Evolutionary conservation across 2,797 vertebrate genomes (phyloP).

Genomic region (Meda fulgida): DNA sequence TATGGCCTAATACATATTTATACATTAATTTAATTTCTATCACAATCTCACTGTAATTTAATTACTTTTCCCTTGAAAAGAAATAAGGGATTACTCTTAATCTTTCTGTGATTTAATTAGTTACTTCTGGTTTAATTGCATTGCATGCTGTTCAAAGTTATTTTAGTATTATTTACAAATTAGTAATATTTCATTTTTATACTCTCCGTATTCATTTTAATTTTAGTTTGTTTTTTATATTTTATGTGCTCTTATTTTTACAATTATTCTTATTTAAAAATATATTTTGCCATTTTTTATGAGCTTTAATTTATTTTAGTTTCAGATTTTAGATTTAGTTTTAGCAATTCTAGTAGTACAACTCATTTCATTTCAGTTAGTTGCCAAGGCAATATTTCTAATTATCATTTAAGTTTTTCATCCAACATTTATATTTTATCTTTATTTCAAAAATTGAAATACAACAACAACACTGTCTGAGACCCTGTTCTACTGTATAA

Average conservation of each 20-base stretch:
- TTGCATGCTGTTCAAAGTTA: too few relatives aligned
- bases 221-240: background rate
- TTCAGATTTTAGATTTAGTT: background rate
- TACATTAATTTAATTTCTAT: too few relatives aligned
- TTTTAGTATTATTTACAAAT: background rate
- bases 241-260: background rate
- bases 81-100: too few relatives aligned
- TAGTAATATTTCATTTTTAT: background rate
- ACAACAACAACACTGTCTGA: background rate
- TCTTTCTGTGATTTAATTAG: too few relatives aligned
- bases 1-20: too few relatives aligned
- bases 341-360: background rate
- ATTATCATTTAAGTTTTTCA: background rate
- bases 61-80: too few relatives aligned
- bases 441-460: background rate
- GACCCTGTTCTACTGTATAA: background rate
- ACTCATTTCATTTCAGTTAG: background rate
- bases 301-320: background rate
- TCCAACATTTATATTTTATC: background rate
- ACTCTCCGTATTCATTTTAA: background rate
- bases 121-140: too few relatives aligned
- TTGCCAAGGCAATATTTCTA: background rate
- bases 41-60: too few relatives aligned
- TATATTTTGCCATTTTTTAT: too few relatives aligned
- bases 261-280: too few relatives aligned